Base-by-base conservation (phyloP, 2,888 invertebrate genomes). In the Zaprionus obscuricornis region DNA sequence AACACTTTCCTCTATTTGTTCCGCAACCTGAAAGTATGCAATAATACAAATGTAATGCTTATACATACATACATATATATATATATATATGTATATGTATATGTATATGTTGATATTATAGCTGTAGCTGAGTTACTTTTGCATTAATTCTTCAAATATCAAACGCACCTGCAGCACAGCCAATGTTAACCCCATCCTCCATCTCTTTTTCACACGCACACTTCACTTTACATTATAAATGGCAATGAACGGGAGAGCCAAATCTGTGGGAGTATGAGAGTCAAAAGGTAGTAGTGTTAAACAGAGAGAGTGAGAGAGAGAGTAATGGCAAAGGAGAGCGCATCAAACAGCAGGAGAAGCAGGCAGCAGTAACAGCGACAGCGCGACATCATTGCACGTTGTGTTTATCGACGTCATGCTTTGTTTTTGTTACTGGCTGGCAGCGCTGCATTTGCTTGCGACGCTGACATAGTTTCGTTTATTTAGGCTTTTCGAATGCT, bases 401-500 rank as follows among this genome's bases (percentile, higher is more conserved):
- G n/a, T 37, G 16, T 37, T 46, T 46, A 29, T 27, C 51, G 56
- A 66, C 69, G 67, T 70, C 72, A 69, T 43, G 34, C 14, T 20
- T 31, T 10, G 26, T 8, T 31, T 24, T 33, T 65, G 29, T 45
- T 34, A 26, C 20, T 37, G 33, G 18, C 20, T 13, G 45, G 6
- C 52, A 27, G 51, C 45, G 26, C 63, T 42, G 46, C 47, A n/a
- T n/a, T n/a, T 43, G 47, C 54, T n/a, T 57, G 52, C 65, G 60
- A 42, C 29, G 73, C 64, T 86, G 85, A 81, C 86, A 84, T 70
- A 84, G 82, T 84, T 83, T 67, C 54, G 26, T 51, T 64, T 52
- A 77, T 69, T 68, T 72, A 59, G 83, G 79, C 57, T 50, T 46
- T 47, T 11, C 27, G 16, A 10, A 20, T 16, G 43, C 52, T n/a